Percentiles rank a stretch among this genome's conserved stretches.
phyloP scores from a whole-genome alignment of 2,888 invertebrate genomes.

The Taphrorychus bicolor region DNA sequence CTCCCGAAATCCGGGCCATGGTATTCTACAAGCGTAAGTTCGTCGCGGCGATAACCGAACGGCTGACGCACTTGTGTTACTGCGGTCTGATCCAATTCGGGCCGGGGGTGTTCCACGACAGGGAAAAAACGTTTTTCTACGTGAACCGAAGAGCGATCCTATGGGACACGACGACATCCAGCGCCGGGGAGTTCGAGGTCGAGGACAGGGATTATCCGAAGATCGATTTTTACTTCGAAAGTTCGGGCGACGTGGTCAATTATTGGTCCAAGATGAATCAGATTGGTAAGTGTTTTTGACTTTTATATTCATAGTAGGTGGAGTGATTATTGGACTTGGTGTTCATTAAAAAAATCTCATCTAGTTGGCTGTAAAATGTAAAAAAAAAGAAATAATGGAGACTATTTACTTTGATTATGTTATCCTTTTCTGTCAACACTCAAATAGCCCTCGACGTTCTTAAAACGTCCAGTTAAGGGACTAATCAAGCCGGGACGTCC shows the following conservation, averaged over 20 bases:
- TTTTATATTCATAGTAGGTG: no score
- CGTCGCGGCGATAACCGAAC: constrained; percentile 65
- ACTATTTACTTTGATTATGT: no score
- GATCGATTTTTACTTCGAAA: constrained; percentile 65
- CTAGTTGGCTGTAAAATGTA: no score
- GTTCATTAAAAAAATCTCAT: no score
- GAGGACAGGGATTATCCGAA: constrained; percentile 66
- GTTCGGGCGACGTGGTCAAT: constrained; percentile 64
- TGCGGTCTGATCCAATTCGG: constrained; percentile 76
- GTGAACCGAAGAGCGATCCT: constrained; percentile 69
- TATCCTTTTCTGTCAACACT: no score
- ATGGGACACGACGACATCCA: constrained; percentile 71
- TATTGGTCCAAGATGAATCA: constrained; percentile 76
- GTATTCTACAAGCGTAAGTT: constrained; percentile 66
- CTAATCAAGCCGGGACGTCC: no score
- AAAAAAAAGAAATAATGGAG: no score
- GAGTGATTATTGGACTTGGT: no score
- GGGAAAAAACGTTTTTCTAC: constrained; percentile 74
- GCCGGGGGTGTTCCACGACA: constrained; percentile 69
- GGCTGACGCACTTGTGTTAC: constrained; percentile 67
- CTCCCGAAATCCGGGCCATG: constrained; percentile 62
- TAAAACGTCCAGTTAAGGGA: no score
- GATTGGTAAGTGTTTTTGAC: constrained; percentile 61
- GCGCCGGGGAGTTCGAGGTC: constrained; percentile 66
- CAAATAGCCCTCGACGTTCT: no score